These are phyloP conservation scores for Triplophysa dalaica DNA, from an alignment of 2,113 vertebrate species.

Conservation along the genomic window DNA sequence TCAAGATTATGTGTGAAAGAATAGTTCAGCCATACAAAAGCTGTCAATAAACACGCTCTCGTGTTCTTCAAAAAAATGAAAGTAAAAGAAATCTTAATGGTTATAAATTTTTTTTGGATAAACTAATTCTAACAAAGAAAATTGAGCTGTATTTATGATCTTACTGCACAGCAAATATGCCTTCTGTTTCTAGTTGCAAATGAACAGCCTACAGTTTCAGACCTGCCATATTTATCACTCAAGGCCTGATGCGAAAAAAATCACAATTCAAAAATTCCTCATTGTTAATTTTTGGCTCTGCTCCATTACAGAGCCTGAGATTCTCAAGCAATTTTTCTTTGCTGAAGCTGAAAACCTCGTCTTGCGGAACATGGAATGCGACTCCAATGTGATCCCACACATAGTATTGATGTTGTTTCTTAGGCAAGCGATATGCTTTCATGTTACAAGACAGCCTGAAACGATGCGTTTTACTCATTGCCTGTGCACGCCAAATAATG, in stretches of 20 bases:
- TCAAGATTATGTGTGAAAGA: no score
- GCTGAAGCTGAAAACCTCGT: conserved; percentile 5
- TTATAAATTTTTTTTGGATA: no score
- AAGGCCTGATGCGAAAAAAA: background rate
- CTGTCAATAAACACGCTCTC: no score
- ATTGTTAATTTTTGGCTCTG: conserved; percentile 12
- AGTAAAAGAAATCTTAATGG: no score
- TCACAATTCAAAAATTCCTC: conserved; percentile 39
- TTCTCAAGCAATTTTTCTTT: background rate
- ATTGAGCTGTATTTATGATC: no score
- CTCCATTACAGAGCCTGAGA: conserved; percentile 33
- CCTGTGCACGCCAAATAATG: conserved; percentile 32
- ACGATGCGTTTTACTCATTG: conserved; percentile 19
- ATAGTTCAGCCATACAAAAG: no score
- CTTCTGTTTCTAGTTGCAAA: no score
- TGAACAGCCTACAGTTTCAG: no score
- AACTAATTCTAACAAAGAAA: no score
- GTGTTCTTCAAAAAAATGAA: no score
- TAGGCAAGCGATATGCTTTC: background rate
- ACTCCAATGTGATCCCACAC: conserved; percentile 36
- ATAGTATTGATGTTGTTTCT: background rate
- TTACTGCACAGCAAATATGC: no score
- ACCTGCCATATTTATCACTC: background rate
- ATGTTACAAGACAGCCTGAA: background rate
- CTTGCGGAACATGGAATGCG: conserved; percentile 36